Evolutionary conservation across 2,113 vertebrate genomes (phyloP), one percentile per base, ranked within the genome.

Genomic region (Ibidorhyncha struthersii): DNA sequence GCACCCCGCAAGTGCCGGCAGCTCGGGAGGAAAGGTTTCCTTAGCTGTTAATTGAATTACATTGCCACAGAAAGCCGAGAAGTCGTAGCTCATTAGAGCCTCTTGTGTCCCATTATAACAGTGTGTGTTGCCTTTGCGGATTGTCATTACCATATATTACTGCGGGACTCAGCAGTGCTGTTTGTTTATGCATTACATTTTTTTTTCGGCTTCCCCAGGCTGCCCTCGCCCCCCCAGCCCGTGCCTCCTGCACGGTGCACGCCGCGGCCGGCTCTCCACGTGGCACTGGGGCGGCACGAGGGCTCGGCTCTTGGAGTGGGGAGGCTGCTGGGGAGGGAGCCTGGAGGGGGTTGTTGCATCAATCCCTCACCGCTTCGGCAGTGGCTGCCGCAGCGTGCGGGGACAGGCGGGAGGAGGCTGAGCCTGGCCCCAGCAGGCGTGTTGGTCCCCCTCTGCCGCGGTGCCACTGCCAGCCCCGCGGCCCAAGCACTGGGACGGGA

Each of bases 41-140:
- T 82, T 80, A 3, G 78, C 95, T 94, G 95, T 82, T 98, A 94
- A 98, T 96, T 98, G 97, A 97, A 97, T 98, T 97, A 96, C 96
- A 96, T 97, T 97, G 97, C 96, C 95, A 95, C 79, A 36, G 96
- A 94, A 96, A 95, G 94, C 94, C 62, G 71, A 94, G 96, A 80
- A 94, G 96, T 89, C 91, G 93, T 96, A 95, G 95, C 97, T 97
- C 98, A 96, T 95, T 97, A 97, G 96, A 96, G 87, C 90, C 97
- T 97, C 97, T 91, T 69, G 96, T 95, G 97, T 93, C 91, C 97
- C 95, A 56, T 95, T 92, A 92, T 55, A 97, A 63, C 95, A 71
- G 90, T 56, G 95, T 87, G 94, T 87, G 94, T 85, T 94, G 89
- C 95, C 95, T 97, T 92, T 96, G 92, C 66, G 85, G 97, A 71